Evolutionary conservation across 2,888 invertebrate species (phyloP).

Genomic region (Parnassius apollo): DNA sequence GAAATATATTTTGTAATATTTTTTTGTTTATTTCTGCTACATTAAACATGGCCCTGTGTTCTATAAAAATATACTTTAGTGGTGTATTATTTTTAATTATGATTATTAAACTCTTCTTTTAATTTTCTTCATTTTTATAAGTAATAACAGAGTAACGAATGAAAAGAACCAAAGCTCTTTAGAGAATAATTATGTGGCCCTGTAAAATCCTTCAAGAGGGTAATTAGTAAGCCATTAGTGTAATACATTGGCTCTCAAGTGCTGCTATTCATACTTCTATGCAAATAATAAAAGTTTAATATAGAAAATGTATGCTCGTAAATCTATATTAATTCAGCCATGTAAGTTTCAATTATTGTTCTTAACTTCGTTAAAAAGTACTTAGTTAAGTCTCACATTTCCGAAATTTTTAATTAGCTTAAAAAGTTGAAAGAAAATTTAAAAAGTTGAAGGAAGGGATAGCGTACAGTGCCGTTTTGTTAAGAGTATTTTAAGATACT

Average conservation of each 20-base stretch:
- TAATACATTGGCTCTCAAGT: conserved; percentile 63
- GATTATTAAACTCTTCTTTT: conserved; percentile 4
- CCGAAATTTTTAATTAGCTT: conserved; percentile 12
- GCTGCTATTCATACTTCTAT: conserved; percentile 47
- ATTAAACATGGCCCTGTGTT: conserved; percentile 23
- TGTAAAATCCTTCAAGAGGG: conserved; percentile 58
- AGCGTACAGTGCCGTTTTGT: no score
- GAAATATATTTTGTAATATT: conserved; percentile 41
- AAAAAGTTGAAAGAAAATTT: no score
- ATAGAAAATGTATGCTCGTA: conserved; percentile 44
- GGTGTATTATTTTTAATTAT: conserved; percentile 11
- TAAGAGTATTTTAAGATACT: no score
- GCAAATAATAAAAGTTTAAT: conserved; percentile 52
- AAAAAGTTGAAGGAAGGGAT: no score
- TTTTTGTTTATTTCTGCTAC: conserved; percentile 41
- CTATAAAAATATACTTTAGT: conserved; percentile 17
- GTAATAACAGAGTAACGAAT: conserved; percentile 10
- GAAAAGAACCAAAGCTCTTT: conserved; percentile 44
- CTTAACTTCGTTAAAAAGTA: neutral
- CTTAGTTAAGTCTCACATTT: neutral
- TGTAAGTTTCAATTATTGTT: neutral
- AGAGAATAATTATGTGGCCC: conserved; percentile 63
- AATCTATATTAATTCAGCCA: conserved; percentile 20
- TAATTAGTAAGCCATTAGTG: conserved; percentile 73
- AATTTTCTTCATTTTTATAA: conserved; percentile 24